These are phyloP conservation scores for Goniozus legneri DNA, from an alignment of 1,140 invertebrate species.

Conservation along the genomic window DNA sequence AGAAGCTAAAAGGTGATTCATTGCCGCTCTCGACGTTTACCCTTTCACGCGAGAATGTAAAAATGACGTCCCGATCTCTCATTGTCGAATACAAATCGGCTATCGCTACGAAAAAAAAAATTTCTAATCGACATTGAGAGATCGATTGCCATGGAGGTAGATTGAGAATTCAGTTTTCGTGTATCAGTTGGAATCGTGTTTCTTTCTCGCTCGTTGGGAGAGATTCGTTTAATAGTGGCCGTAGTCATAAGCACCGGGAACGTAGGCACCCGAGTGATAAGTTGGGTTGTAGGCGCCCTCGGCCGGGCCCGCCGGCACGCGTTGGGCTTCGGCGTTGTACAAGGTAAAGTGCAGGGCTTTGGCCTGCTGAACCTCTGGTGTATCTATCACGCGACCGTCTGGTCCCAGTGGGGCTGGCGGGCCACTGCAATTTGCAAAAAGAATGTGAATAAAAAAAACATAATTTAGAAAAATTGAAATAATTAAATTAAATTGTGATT, in stretches of 20 bases:
- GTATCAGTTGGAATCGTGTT: too few species aligned
- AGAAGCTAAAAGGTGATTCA: too few species aligned
- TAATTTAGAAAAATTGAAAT: neutral
- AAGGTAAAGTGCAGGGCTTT: slow-evolving; percentile 62
- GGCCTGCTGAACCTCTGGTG: slow-evolving; percentile 62
- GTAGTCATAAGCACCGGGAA: slow-evolving; percentile 12
- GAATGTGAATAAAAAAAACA: neutral
- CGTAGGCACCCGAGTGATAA: slow-evolving; percentile 6
- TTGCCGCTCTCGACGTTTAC: too few species aligned
- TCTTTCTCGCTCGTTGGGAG: too few species aligned
- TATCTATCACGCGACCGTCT: slow-evolving; percentile 60
- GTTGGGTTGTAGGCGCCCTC: slow-evolving; percentile 25
- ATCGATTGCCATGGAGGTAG: too few species aligned
- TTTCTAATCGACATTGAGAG: too few species aligned
- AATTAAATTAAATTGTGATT: neutral
- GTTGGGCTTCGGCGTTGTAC: slow-evolving; percentile 55
- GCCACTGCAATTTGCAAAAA: slow-evolving; percentile 28
- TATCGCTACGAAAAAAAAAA: too few species aligned
- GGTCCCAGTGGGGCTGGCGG: slow-evolving; percentile 54
- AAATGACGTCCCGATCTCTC: too few species aligned
- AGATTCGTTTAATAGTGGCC: slow-evolving; percentile 23
- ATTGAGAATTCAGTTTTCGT: too few species aligned
- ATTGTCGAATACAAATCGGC: too few species aligned
- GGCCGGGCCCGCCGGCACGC: slow-evolving; percentile 45
- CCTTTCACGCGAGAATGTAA: too few species aligned